These are phyloP conservation scores for Drosophila punjabiensis DNA, from an alignment of 1,140 invertebrate genomes.

Conservation along the genomic window DNA sequence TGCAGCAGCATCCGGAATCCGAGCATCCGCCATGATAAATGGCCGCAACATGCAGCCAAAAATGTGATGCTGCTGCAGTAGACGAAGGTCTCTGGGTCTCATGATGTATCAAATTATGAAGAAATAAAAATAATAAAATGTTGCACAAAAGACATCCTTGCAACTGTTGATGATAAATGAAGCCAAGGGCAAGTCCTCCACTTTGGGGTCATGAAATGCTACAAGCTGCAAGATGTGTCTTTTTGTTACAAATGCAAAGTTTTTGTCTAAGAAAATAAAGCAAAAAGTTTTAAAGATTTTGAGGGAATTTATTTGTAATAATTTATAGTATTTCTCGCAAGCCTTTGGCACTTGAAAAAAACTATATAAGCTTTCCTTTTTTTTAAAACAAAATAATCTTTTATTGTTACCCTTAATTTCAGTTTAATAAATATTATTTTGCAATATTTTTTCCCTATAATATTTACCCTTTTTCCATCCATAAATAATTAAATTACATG, in stretches of 20 bases:
- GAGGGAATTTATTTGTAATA: not conserved
- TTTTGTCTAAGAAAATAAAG: not conserved
- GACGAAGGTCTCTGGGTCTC: not conserved
- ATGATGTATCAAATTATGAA: slow-evolving; percentile 52
- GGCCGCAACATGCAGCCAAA: slow-evolving; percentile 33
- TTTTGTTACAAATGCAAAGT: not conserved
- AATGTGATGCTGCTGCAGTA: slow-evolving; percentile 11
- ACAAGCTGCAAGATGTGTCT: not conserved
- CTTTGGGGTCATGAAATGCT: slow-evolving; percentile 1
- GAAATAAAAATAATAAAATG: slow-evolving; percentile 50
- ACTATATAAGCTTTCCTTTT: no score
- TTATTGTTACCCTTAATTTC: no score
- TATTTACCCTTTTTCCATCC: no score
- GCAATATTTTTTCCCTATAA: no score
- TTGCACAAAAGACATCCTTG: slow-evolving; percentile 36
- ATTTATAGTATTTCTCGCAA: not conserved
- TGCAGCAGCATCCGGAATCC: slow-evolving; percentile 37
- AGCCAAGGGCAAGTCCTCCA: slow-evolving; percentile 32
- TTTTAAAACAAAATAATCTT: no score
- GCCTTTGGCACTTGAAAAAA: no score
- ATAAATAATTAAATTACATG: no score
- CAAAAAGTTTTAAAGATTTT: not conserved
- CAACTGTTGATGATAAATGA: slow-evolving; percentile 46
- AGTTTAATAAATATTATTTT: no score
- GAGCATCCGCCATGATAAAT: slow-evolving; percentile 59